A percentile compares a stretch with the other conserved stretches of the same genome.
Conservation (phyloP, 2,113 vertebrate species). For the Channa maculata region DNA sequence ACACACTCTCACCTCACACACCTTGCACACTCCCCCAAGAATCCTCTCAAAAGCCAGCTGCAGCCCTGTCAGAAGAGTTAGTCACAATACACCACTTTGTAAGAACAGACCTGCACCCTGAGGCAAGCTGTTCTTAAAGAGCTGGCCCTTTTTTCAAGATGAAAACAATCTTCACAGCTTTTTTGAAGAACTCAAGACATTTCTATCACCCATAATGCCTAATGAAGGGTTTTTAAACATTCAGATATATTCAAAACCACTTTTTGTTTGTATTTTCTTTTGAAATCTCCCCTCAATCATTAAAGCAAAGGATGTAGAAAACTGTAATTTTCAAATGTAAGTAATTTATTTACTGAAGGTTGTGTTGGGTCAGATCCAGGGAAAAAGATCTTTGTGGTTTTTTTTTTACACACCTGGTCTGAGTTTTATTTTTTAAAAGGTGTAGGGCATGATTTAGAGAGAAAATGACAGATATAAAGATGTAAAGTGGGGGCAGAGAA, state of each 20-base stretch:
- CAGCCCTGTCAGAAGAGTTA: constrained; percentile 67
- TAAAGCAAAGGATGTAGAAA: not conserved
- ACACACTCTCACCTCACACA: constrained; percentile 43
- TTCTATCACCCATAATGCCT: not conserved
- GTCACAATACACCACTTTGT: constrained; percentile 71
- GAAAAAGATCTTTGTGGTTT: not conserved
- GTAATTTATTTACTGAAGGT: constrained; percentile 10
- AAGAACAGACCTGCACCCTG: constrained; percentile 37
- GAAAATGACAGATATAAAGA: constrained; percentile 57
- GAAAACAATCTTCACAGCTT: constrained; percentile 35
- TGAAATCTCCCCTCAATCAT: not conserved
- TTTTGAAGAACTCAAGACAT: constrained; percentile 9
- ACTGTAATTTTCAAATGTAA: not conserved
- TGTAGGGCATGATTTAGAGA: not conserved
- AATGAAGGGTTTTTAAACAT: not conserved
- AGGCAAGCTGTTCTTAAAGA: constrained; percentile 44
- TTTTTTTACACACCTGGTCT: constrained; percentile 51
- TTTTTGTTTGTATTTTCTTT: not conserved
- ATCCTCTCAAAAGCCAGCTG: constrained; percentile 74
- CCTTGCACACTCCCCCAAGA: constrained; percentile 58
- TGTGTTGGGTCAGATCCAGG: constrained; percentile 20
- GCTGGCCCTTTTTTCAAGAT: not conserved
- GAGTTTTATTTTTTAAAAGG: constrained; percentile 23
- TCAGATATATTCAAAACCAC: not conserved
- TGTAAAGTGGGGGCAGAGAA: constrained; percentile 42